phyloP scores from a whole-genome alignment of 2,113 vertebrate species.

The Triplophysa rosa region DNA sequence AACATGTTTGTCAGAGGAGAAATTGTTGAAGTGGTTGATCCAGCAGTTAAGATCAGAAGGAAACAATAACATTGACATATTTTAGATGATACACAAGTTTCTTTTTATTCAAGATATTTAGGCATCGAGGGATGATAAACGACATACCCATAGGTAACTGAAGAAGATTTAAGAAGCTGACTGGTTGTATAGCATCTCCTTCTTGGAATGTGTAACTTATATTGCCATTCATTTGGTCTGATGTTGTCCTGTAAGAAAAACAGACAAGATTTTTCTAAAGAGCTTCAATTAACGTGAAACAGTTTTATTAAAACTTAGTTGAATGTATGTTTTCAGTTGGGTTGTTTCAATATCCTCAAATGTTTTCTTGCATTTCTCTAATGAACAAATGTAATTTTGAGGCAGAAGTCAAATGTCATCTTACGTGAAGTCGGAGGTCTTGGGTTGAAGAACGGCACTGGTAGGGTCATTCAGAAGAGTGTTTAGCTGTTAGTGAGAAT shows the following conservation, averaged over 20 bases:
- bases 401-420: neutral
- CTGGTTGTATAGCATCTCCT: neutral
- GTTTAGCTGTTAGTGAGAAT: constrained; percentile 9
- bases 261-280: neutral
- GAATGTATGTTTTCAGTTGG: neutral
- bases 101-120: no score
- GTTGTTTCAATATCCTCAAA: no score
- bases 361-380: no score
- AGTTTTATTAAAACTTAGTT: neutral
- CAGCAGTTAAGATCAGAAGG: no score
- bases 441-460: neutral
- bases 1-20: no score
- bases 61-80: no score
- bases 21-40: no score
- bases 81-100: no score
- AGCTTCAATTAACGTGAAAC: neutral
- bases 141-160: no score
- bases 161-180: neutral
- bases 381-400: neutral
- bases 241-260: neutral
- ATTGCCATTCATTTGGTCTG: neutral
- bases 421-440: neutral
- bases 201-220: neutral
- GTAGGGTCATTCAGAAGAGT: constrained; percentile 17
- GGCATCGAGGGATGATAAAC: no score